phyloP scores from a whole-genome alignment of 2,888 invertebrate species.

The Leuctra nigra region DNA sequence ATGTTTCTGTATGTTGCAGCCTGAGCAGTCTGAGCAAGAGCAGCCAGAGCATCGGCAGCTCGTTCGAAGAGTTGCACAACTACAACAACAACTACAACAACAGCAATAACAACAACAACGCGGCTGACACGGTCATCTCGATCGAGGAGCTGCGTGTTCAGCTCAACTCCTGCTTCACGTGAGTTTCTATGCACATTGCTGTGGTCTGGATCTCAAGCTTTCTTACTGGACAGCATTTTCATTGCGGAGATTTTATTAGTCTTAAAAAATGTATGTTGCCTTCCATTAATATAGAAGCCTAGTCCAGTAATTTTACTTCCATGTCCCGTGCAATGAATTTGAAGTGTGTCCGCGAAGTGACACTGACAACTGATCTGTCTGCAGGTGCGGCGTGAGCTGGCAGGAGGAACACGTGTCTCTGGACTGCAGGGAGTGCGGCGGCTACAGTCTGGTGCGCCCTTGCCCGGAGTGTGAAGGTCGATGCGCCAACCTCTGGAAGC shows the following conservation, averaged over 20 bases:
- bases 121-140: constrained; percentile 42
- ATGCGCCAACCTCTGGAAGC: constrained; percentile 64
- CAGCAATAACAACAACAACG: constrained; percentile 27
- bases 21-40: constrained; percentile 29
- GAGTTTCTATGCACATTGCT: constrained; percentile 36
- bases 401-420: constrained; percentile 67
- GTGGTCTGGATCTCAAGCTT: background rate
- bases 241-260: background rate
- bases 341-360: no score
- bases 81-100: constrained; percentile 27
- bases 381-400: constrained; percentile 73
- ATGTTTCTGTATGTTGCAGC: no score
- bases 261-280: no score
- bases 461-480: constrained; percentile 69
- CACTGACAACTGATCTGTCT: no score
- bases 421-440: constrained; percentile 74
- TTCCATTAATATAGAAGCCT: background rate
- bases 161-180: constrained; percentile 65
- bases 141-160: constrained; percentile 65
- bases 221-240: background rate
- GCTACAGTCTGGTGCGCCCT: constrained; percentile 66
- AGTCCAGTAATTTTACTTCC: background rate
- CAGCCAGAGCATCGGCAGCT: constrained; percentile 32
- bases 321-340: background rate
- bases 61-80: constrained; percentile 32